Conservation (phyloP, 2,113 vertebrate species). For the Oceanodroma tethys region DNA sequence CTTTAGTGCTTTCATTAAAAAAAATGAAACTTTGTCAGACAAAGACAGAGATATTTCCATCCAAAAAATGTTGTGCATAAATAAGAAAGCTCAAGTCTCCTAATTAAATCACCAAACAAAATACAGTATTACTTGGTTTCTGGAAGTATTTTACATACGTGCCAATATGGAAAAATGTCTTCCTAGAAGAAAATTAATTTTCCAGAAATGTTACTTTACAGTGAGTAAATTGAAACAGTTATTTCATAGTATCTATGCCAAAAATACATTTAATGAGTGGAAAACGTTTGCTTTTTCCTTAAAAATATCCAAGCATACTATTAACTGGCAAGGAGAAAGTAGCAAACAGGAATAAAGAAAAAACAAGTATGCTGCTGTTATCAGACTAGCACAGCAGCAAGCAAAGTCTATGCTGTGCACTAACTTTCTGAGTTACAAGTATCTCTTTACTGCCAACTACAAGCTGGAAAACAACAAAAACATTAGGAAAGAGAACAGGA, state of each 20-base stretch:
- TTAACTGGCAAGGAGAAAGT: background rate
- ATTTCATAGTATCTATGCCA: background rate
- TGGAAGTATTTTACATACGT: background rate
- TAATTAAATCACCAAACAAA: background rate
- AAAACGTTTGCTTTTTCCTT: background rate
- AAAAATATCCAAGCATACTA: background rate
- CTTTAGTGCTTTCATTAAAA: background rate
- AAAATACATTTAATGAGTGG: background rate
- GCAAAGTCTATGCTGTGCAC: background rate
- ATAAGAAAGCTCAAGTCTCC: background rate
- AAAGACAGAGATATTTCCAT: background rate
- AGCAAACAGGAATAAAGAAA: background rate
- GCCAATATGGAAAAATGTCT: background rate
- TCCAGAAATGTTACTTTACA: background rate
- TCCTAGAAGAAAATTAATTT: background rate
- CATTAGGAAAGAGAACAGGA: background rate
- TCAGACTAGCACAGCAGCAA: background rate
- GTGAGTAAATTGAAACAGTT: background rate
- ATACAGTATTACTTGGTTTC: background rate
- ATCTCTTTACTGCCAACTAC: background rate
- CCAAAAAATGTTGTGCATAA: background rate
- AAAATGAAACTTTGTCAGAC: background rate
- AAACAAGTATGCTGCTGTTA: background rate
- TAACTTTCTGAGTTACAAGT: background rate
- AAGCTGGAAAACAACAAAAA: background rate